Base-by-base conservation (phyloP, 1,140 invertebrate genomes). In the Camponotus vicinus region DNA sequence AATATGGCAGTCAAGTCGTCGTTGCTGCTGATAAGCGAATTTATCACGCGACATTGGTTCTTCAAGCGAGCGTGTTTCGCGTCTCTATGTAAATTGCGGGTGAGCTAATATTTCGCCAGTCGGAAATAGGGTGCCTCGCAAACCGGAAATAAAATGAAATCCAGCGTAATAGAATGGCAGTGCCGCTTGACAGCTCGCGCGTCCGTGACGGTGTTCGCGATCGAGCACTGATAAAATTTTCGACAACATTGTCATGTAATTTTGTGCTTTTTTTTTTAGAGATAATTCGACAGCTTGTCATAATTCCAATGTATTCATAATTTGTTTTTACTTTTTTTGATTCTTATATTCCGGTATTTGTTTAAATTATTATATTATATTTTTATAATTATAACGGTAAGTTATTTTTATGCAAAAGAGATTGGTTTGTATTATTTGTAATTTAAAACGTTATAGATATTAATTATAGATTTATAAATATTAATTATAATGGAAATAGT, bases 11-110 rank as follows among this genome's bases (percentile, higher is more conserved):
- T 75, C 71, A 75, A 75, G 78, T 88, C 69, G 88, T 78, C n/a
- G 67, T 82, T 55, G 88, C 64, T 86, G 79, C 77, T 73, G 55
- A 63, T 83, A 82, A 80, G 90, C 86, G 91, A 86, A 89, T 93
- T 83, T 92, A 92, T 93, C 91, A 92, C 92, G 93, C 88, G 89
- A 91, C 91, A 93, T 93, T 91, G 88, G 49, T 89, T 87, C 90
- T 71, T 87, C 89, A 86, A 90, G 69, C 88, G 86, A 82, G 76
- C 82, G 87, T 90, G 89, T 89, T 91, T 89, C 89, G 84, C 91
- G 89, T 93, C 92, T 93, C 90, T 92, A 94, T 94, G 93, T 90
- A 93, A 94, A 94, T 94, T 93, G 85, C 86, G 80, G 80, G 80
- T 87, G 91, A 94, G 91, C 89, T 92, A 93, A 93, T 92, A 92